Percentiles rank a stretch among this genome's conserved stretches.
Conservation (phyloP, 2,888 invertebrate genomes). For the Pammene aurita region DNA sequence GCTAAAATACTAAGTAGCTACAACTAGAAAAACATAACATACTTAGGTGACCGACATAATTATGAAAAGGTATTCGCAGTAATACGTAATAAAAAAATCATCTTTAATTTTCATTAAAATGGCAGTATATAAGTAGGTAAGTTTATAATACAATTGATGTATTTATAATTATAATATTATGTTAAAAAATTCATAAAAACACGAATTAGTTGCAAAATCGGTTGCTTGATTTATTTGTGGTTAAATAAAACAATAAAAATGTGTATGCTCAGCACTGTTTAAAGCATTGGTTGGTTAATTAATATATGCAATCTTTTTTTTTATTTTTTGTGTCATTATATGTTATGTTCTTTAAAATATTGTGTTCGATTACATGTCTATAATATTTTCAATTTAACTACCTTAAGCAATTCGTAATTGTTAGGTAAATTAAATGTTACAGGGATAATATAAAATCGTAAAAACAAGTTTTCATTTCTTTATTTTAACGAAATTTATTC, state of each 20-base stretch:
- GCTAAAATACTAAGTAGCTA: conserved; percentile 46
- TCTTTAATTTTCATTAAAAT: too few relatives aligned
- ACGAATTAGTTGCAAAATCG: background rate
- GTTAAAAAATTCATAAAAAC: too few relatives aligned
- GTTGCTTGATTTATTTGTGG: background rate
- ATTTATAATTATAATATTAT: too few relatives aligned
- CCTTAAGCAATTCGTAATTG: conserved; percentile 27
- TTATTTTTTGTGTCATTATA: conserved; percentile 11
- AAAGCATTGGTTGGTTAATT: conserved; percentile 9
- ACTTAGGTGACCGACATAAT: background rate
- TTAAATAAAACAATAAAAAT: background rate
- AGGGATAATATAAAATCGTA: conserved; percentile 26
- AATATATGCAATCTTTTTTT: background rate
- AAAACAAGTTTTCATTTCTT: background rate
- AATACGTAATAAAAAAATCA: background rate
- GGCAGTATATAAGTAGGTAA: too few relatives aligned
- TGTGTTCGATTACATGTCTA: conserved; percentile 2
- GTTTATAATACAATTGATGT: background rate
- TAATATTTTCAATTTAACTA: conserved; percentile 24
- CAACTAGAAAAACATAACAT: conserved; percentile 4
- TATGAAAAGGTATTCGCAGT: background rate
- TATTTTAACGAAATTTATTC: background rate
- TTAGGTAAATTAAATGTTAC: conserved; percentile 26
- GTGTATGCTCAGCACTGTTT: background rate
- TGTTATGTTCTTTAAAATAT: conserved; percentile 10